These are phyloP conservation scores for Sphaerodactylus townsendi DNA, from an alignment of 2,113 vertebrate species.

Conservation along the genomic window DNA sequence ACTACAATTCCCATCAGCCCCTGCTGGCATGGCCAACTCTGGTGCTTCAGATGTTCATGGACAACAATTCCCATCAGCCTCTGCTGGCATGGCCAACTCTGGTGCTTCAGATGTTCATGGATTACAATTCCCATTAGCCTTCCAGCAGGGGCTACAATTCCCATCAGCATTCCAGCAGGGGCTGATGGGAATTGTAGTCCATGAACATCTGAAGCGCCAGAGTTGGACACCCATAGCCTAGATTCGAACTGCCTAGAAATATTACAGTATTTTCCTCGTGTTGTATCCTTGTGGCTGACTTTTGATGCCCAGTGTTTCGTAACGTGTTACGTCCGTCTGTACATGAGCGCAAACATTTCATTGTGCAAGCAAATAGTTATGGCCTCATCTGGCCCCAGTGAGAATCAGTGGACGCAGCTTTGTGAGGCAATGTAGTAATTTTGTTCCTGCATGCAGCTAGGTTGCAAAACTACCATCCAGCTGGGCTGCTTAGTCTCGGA, in stretches of 20 bases:
- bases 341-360: conserved; percentile 35
- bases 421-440: conserved; percentile 28
- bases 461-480: conserved; percentile 4
- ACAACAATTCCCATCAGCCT: too few relatives aligned
- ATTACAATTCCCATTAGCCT: too few relatives aligned
- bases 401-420: conserved; percentile 18
- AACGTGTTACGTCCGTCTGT: conserved; percentile 23
- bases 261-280: conserved; percentile 26
- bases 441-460: conserved; percentile 20
- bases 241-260: conserved; percentile 29
- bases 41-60: too few relatives aligned
- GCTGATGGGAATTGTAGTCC: too few relatives aligned
- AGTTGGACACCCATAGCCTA: too few relatives aligned
- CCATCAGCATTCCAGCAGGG: too few relatives aligned
- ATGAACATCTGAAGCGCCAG: too few relatives aligned
- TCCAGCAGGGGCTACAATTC: too few relatives aligned
- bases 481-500: not conserved
- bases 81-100: too few relatives aligned
- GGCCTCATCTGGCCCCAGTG: not conserved
- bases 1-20: too few relatives aligned
- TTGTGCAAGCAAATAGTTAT: conserved; percentile 32
- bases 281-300: conserved; percentile 9
- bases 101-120: too few relatives aligned
- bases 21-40: too few relatives aligned
- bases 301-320: conserved; percentile 28